Evolutionary conservation across 2,797 vertebrate species (phyloP), one percentile per base, ranked within the genome.

Genomic region (Sebastes taczanowskii): DNA sequence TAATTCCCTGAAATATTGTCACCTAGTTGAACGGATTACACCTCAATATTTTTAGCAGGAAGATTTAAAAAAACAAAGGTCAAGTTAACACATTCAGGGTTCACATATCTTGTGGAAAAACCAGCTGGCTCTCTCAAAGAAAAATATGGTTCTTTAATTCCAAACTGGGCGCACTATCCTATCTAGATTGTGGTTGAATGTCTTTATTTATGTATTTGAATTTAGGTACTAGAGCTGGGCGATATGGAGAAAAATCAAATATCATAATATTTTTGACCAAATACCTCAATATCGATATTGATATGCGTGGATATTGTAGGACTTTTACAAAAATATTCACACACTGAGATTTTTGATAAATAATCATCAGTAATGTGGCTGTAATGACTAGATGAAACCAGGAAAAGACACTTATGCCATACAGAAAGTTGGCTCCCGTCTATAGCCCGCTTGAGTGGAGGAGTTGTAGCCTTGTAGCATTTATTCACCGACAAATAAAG

Each of bases 1-100:
- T 89, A 91, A 89, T 93, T 95, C 94, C 94, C 94, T 88, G 85
- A 96, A 96, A 95, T 93, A 93, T 94, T 93, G 93, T 95, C 94
- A 95, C 93, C 94, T 95, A 94, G 93, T 95, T 95, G 94, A 95
- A 95, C 87, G 91, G 94, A 94, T 96, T 95, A 95, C 89, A 91
- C 92, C 93, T 94, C 88, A 89, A 89, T 93, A 90, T 95, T 95
- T 95, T 95, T 90, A 86, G 86, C 89, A 92, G 91, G 81, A 84
- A 92, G 84, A 86, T 88, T 85, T 61, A 86, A 64, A 58, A 32
- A 84, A 95, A 92, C 95, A 91, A 94, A 95, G 94, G 95, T 95
- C 96, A 93, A 93, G 90, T 95, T 96, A 96, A 97, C 94, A 96
- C 90, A 95, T 90, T 61, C 66, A 74, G 22, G 25, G 60, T 56